Conservation (phyloP, 2,797 vertebrate species). For the Lepilemur septentrionalis region DNA sequence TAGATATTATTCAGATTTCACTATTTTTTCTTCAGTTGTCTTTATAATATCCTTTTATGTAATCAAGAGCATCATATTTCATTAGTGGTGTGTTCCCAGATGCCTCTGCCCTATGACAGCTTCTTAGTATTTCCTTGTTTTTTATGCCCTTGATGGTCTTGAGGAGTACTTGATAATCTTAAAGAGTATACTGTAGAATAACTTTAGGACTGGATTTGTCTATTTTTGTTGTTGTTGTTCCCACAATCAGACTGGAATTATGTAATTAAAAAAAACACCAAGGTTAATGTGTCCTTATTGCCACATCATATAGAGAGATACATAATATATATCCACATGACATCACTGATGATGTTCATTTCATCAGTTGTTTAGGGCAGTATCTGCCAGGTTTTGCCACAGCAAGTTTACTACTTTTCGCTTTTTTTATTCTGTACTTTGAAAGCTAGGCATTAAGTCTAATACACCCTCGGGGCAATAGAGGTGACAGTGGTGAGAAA, state of each 20-base stretch:
- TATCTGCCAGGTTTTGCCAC: neutral
- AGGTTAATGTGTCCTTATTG: neutral
- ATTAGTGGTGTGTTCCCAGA: neutral
- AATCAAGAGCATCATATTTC: neutral
- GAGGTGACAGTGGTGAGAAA: fast-evolving
- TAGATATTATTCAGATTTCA: neutral
- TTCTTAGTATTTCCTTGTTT: neutral
- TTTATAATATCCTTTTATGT: neutral
- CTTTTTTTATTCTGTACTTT: neutral
- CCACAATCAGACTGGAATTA: neutral
- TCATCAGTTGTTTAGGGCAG: neutral
- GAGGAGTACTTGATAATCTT: neutral
- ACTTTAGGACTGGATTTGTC: neutral
- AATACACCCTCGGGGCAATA: fast-evolving
- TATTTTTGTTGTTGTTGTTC: neutral
- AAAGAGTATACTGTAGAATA: neutral
- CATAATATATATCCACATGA: neutral
- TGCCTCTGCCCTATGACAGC: too few species aligned
- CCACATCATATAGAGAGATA: neutral
- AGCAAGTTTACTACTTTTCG: neutral
- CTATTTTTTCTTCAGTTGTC: neutral
- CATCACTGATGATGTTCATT: neutral
- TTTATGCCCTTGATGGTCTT: neutral
- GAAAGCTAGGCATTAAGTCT: neutral
- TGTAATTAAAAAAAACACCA: neutral